Conservation (phyloP, 2,113 vertebrate genomes). For the Otolemur garnettii region DNA sequence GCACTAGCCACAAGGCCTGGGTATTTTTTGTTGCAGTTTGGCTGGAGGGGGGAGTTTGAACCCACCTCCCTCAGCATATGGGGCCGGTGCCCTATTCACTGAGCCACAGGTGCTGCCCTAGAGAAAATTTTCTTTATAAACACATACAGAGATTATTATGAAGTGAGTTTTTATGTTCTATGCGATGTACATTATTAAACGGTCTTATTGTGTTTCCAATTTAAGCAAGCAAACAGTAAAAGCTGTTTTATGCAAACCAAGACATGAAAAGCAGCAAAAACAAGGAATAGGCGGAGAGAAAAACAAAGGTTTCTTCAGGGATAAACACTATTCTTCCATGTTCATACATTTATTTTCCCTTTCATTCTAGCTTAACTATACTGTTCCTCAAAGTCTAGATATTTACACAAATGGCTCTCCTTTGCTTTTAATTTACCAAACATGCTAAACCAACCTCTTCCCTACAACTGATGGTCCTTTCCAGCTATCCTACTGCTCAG, state of each 20-base stretch:
- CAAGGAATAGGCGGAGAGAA: not conserved
- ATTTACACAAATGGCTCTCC: not conserved
- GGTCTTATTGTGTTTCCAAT: slow-evolving; percentile 45
- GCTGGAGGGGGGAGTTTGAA: too few relatives aligned
- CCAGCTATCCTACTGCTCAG: not conserved
- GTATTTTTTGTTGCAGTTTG: too few relatives aligned
- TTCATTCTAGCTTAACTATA: not conserved
- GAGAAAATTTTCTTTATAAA: slow-evolving; percentile 30
- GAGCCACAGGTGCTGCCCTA: not conserved
- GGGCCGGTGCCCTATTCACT: too few relatives aligned
- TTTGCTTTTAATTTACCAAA: slow-evolving; percentile 11
- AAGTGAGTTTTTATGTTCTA: not conserved
- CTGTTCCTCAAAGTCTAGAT: not conserved
- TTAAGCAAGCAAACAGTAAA: slow-evolving; percentile 58
- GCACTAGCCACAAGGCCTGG: too few relatives aligned
- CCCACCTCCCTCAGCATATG: too few relatives aligned
- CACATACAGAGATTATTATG: not conserved
- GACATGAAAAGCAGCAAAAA: not conserved
- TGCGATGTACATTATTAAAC: not conserved
- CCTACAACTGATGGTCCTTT: not conserved
- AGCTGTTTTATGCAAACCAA: not conserved
- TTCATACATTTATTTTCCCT: not conserved
- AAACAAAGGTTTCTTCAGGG: not conserved
- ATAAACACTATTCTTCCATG: not conserved
- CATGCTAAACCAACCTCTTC: not conserved